Evolutionary conservation across 2,888 invertebrate species (phyloP), one percentile per base, ranked within the genome.

Genomic region (Leptinotarsa peninsularis): DNA sequence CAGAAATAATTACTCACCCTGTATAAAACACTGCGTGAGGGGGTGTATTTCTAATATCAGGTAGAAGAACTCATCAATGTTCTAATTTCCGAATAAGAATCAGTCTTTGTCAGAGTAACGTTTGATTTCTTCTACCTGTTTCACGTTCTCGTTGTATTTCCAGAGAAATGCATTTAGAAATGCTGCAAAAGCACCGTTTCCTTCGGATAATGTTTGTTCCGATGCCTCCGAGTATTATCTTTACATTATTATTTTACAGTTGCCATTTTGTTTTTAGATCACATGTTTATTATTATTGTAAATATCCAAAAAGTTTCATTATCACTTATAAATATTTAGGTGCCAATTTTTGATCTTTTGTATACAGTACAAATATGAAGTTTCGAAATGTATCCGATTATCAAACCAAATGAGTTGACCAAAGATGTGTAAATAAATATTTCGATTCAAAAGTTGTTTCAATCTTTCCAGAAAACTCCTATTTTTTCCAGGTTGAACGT

Each of bases 361-460:
- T 85, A 83, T 86, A 84, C 85, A 85, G 84, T 85, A 84, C 83
- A 85, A 85, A 83, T 78, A 81, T 82, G 79, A 81, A 80, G 63
- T 63, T 81, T 82, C 80, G 80, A 82, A 77, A 76, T 84, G 84
- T 83, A 83, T 82, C 81, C 81, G 79, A 81, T 83, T 83, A 84
- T 85, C 89, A 91, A 86, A 91, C 92, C 92, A 92, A 92, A 91
- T 91, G 91, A 83, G 91, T 90, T 90, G 91, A 92, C 92, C 92
- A 92, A 92, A 92, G 92, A 92, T 74, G 49, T 43, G 71, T 71
- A 74, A 86, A 86, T 86, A 87, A 86, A 86, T 74, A 68, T 70
- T 43, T 58, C 70, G 63, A 70, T 52, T 21, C 43, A 69, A 21
- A 3, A 4, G 14, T 70, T 70, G 33, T 70, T 68, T 27, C 4